A percentile compares a stretch with the other conserved stretches of the same genome.
Evolutionary conservation across 1,140 invertebrate species (phyloP).

Genomic region (Chymomyza costata): DNA sequence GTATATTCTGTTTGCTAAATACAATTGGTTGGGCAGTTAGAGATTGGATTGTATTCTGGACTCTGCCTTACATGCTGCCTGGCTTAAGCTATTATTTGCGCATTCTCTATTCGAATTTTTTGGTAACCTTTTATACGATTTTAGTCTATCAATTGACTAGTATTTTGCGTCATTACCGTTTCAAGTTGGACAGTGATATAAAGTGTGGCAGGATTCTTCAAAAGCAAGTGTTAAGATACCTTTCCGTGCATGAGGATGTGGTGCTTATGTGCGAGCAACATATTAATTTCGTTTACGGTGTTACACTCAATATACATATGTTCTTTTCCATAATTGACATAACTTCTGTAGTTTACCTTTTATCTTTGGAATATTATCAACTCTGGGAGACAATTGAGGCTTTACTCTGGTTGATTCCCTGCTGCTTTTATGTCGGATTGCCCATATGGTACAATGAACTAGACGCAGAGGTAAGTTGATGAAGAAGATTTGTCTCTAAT

Average conservation of each 20-base stretch:
- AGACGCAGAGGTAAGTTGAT: constrained; percentile 2
- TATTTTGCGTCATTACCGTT: not conserved
- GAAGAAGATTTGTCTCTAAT: no score
- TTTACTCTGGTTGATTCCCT: not conserved
- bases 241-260: not conserved
- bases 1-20: no score
- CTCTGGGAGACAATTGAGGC: not conserved
- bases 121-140: constrained; percentile 4
- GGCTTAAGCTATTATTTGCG: no score
- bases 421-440: constrained; percentile 1
- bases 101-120: constrained; percentile 2
- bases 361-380: no score
- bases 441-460: no score
- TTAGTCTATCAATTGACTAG: not conserved
- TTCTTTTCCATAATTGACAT: constrained; percentile 2
- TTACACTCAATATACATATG: constrained; percentile 5
- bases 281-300: constrained; percentile 2
- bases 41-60: no score
- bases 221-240: no score
- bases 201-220: not conserved
- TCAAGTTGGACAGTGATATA: not conserved
- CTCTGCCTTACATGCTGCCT: no score
- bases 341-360: no score
- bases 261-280: not conserved
- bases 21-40: no score